phyloP scores from a whole-genome alignment of 2,888 invertebrate species.

The Griposia aprilina region DNA sequence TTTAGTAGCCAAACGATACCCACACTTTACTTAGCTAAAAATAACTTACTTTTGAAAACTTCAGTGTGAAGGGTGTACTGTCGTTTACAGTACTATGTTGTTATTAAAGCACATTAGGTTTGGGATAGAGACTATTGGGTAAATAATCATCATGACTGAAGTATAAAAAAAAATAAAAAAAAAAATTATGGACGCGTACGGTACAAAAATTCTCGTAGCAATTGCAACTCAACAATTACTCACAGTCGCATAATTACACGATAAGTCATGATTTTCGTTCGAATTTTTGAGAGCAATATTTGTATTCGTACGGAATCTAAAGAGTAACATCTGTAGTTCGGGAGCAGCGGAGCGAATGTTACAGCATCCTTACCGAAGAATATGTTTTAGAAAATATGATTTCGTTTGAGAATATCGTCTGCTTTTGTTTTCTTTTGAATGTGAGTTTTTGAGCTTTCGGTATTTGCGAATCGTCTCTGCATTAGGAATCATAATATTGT shows the following conservation, averaged over 20 bases:
- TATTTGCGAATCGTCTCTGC: background rate
- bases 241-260: slow-evolving; percentile 46
- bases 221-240: slow-evolving; percentile 19
- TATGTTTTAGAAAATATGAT: slow-evolving; percentile 70
- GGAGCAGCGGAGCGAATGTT: slow-evolving; percentile 61
- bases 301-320: slow-evolving; percentile 58
- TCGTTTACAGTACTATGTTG: background rate
- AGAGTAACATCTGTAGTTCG: slow-evolving; percentile 71
- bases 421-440: slow-evolving; percentile 39
- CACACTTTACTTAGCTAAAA: background rate
- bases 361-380: slow-evolving; percentile 68
- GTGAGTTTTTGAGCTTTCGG: background rate
- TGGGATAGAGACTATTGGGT: background rate
- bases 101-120: background rate
- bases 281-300: slow-evolving; percentile 70
- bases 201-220: background rate
- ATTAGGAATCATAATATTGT: too few relatives aligned
- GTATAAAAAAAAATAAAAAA: too few relatives aligned
- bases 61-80: background rate
- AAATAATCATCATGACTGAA: background rate
- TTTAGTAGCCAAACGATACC: background rate
- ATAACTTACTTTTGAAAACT: background rate
- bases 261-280: slow-evolving; percentile 59
- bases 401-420: slow-evolving; percentile 33
- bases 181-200: too few relatives aligned